These are phyloP conservation scores for Simalia tracyae DNA, from an alignment of 2,797 vertebrate species.

Conservation along the genomic window DNA sequence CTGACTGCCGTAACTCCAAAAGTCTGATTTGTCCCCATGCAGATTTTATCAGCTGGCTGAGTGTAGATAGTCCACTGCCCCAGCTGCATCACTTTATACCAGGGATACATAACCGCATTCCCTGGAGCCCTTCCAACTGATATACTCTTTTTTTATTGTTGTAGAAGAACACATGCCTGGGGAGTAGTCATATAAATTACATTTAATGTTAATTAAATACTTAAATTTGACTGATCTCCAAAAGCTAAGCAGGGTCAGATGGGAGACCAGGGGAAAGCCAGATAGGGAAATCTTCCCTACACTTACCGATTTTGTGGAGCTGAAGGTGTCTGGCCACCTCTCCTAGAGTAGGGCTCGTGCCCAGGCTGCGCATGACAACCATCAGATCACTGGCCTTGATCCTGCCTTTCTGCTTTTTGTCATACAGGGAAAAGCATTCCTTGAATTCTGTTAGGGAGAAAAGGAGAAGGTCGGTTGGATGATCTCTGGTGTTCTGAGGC, in stretches of 20 bases:
- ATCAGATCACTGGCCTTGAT: constrained; percentile 86
- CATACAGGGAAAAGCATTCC: constrained; percentile 96
- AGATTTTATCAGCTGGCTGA: no score
- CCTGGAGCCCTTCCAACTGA: background rate
- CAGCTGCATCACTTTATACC: background rate
- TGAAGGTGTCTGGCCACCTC: constrained; percentile 88
- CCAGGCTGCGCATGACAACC: constrained; percentile 90
- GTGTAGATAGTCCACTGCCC: no score
- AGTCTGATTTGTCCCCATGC: no score
- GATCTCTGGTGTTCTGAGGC: background rate
- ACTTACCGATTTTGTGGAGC: constrained; percentile 86
- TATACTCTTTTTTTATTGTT: background rate
- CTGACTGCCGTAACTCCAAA: no score
- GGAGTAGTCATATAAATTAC: background rate
- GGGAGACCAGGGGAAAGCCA: background rate
- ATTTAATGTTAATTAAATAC: background rate
- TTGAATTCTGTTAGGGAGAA: constrained; percentile 84
- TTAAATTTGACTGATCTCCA: background rate
- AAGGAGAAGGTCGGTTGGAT: background rate
- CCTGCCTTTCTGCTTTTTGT: constrained; percentile 90
- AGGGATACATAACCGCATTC: background rate
- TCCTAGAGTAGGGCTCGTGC: constrained; percentile 83
- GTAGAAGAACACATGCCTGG: background rate
- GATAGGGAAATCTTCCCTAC: background rate
- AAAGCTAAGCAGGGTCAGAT: background rate